Evolutionary conservation across 2,888 invertebrate genomes (phyloP).

Genomic region (Noctua janthe): DNA sequence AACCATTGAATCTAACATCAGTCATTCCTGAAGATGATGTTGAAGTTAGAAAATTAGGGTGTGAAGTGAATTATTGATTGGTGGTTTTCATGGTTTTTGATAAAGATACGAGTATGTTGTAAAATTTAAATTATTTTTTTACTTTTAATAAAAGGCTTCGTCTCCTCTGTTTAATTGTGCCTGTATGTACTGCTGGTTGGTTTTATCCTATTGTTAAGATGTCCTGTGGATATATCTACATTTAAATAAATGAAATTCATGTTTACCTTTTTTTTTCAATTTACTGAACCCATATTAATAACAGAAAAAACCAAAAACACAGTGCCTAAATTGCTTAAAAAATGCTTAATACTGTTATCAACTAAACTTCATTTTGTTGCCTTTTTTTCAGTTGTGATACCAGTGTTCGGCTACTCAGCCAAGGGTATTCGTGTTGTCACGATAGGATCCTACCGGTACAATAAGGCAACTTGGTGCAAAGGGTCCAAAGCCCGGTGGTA

Average conservation of each 20-base stretch:
- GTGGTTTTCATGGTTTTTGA: neutral
- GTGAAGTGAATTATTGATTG: no score
- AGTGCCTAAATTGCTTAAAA: no score
- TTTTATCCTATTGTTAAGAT: neutral
- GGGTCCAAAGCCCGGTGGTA: neutral
- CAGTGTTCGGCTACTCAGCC: conserved; percentile 45
- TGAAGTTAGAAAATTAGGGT: neutral
- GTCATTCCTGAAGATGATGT: neutral
- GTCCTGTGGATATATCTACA: no score
- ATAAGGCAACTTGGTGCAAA: conserved; percentile 3
- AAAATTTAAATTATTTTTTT: no score
- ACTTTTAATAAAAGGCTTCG: neutral
- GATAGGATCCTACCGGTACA: neutral
- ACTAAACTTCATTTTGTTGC: neutral
- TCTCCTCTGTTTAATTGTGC: neutral
- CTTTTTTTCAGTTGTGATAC: conserved; percentile 22
- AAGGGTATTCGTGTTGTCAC: conserved; percentile 41
- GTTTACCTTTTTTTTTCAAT: no score
- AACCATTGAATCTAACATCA: conserved; percentile 9
- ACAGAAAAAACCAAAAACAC: no score
- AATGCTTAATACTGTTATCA: neutral
- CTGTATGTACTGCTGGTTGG: neutral
- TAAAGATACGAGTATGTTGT: no score
- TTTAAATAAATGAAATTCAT: no score
- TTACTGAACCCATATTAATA: no score